These are phyloP conservation scores for Pteronotus mesoamericanus DNA, from an alignment of 2,797 vertebrate species.

Conservation along the genomic window DNA sequence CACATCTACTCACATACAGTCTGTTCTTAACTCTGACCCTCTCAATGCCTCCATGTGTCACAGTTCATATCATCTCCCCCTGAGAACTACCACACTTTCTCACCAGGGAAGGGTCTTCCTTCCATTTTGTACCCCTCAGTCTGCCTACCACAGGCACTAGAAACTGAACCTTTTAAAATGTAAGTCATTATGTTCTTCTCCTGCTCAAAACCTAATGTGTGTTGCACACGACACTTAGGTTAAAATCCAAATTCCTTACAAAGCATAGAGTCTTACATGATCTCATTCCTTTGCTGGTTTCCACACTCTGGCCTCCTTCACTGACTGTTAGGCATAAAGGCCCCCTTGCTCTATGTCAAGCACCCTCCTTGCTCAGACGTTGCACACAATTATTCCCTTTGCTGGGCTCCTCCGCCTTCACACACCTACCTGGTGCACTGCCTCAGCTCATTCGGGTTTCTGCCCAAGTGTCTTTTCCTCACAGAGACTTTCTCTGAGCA, in stretches of 20 bases:
- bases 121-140: accelerated
- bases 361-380: not conserved
- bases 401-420: not conserved
- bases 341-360: not conserved
- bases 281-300: accelerated
- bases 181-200: not conserved
- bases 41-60: accelerated
- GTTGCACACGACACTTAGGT: not conserved
- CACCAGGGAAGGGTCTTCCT: not conserved
- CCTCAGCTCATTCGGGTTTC: not conserved
- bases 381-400: accelerated
- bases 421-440: not conserved
- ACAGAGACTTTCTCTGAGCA: not conserved
- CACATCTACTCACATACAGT: no score
- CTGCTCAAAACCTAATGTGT: not conserved
- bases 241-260: not conserved
- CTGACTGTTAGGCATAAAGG: not conserved
- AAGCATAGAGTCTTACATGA: accelerated
- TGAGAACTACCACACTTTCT: accelerated
- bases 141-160: not conserved
- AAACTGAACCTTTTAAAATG: not conserved
- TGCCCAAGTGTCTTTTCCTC: not conserved
- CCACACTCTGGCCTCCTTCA: accelerated
- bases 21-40: not conserved
- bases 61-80: accelerated